A percentile compares a stretch with the other conserved stretches of the same genome.
Evolutionary conservation across 2,113 vertebrate genomes (phyloP).

Genomic region (Tretioscincus oriximinensis): DNA sequence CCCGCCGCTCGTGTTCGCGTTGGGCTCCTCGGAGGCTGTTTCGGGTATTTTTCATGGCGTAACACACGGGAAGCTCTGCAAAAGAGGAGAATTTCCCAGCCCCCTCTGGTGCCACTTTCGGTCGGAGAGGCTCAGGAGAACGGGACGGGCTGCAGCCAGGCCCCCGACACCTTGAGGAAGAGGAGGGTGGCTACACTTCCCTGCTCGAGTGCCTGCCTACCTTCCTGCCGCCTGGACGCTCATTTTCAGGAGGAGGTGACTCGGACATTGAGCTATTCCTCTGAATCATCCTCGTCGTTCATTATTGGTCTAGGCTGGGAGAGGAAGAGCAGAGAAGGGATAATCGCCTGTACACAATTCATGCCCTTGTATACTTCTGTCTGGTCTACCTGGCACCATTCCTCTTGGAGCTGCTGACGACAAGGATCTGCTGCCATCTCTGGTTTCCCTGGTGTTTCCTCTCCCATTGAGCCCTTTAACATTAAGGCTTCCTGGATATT

Average conservation of each 20-base stretch:
- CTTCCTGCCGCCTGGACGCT: not conserved
- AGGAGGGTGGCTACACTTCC: constrained; percentile 3
- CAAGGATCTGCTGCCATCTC: constrained; percentile 58
- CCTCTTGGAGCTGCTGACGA: constrained; percentile 53
- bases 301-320: constrained; percentile 59
- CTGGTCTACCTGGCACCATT: constrained; percentile 69
- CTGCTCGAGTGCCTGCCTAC: constrained; percentile 25
- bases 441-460: constrained; percentile 49
- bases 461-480: constrained; percentile 33
- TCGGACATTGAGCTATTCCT: constrained; percentile 63
- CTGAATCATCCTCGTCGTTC: constrained; percentile 72
- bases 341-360: constrained; percentile 63
- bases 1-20: not conserved
- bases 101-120: too few species aligned
- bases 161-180: constrained; percentile 1
- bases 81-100: not conserved
- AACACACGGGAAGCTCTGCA: not conserved
- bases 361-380: constrained; percentile 69
- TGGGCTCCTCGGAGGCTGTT: not conserved
- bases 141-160: too few species aligned
- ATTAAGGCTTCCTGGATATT: constrained; percentile 40
- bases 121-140: too few species aligned
- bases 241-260: constrained; percentile 68
- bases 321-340: constrained; percentile 58
- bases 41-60: not conserved